phyloP scores from a whole-genome alignment of 2,888 invertebrate species.

The Heteromurus nitidus region DNA sequence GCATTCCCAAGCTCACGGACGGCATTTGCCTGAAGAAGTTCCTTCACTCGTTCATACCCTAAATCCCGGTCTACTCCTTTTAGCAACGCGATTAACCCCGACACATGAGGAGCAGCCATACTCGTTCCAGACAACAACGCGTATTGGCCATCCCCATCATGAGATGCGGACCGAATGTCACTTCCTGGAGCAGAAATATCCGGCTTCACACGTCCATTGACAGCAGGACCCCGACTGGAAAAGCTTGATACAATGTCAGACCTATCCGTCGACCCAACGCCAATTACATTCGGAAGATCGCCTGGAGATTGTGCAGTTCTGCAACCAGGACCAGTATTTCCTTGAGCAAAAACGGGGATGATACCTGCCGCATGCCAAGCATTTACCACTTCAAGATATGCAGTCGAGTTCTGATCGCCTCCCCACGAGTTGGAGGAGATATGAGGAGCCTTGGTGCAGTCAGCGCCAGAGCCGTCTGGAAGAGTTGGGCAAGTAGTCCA shows the following conservation, averaged over 20 bases:
- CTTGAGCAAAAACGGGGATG: constrained; percentile 10
- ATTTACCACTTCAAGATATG: constrained; percentile 15
- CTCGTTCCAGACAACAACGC: neutral
- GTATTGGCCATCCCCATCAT: neutral
- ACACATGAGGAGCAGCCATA: neutral
- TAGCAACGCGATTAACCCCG: neutral
- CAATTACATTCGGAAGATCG: constrained; percentile 9
- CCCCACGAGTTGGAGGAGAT: constrained; percentile 32
- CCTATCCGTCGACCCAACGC: constrained; percentile 16
- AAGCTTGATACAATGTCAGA: constrained; percentile 10
- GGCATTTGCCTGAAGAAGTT: neutral
- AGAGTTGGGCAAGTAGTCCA: constrained; percentile 11
- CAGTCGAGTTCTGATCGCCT: neutral
- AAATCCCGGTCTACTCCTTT: neutral
- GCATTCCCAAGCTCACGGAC: neutral
- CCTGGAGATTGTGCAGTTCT: constrained; percentile 5
- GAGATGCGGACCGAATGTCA: neutral
- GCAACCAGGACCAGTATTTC: constrained; percentile 22
- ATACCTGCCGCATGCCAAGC: constrained; percentile 20
- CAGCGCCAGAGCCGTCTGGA: neutral
- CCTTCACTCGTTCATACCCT: neutral
- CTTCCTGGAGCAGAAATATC: neutral
- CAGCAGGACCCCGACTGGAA: constrained; percentile 29
- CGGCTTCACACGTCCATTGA: neutral
- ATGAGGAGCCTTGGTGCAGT: constrained; percentile 22